Base-by-base conservation (phyloP, 2,113 vertebrate genomes). In the Microcebus griseorufus region DNA sequence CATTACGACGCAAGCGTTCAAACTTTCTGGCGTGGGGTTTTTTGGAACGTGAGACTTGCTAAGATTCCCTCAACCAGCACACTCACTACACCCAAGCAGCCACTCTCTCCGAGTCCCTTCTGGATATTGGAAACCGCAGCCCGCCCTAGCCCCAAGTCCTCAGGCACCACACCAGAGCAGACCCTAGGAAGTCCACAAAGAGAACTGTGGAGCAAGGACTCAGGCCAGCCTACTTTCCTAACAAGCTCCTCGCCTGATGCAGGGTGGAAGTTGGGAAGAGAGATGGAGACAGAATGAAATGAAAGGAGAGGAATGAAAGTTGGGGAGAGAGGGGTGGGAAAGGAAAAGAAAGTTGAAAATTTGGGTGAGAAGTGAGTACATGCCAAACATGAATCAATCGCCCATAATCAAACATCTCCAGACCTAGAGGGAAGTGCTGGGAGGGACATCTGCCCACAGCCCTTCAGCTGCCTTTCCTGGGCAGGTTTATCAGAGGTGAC, bases 11-110 rank as follows among this genome's bases (percentile, higher is more conserved):
- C 58, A 81, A 60, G 64, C 51, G 39, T 65, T 85, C 58, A 84
- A 58, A 92, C 73, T 84, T 94, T 32, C 22, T 5, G 1, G 37
- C 14, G 62, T 88, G 95, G 39, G 69, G 67, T 17, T 84, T 58
- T 45, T 92, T 48, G 85, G 94, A 94, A 94, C 67, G 45, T n/a
- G 55, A 93, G 60, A 53, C 23, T 22, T 95, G 27, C 62, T 70
- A 83, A 88, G n/a, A 90, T 73, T 81, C 22, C 13, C 69, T 16
- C 22, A 69, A 39, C 6, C 8, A 75, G 29, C 81, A 93, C 70
- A 42, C 78, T 70, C 62, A 73, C 45, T 75, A 62, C 55, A 58
- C 14, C 23, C 82, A 85, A 84, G 9, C 69, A 53, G 39, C 32
- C 18, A 9, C 14, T 17, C 27, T 65, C 45, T 76, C 39, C 0